Base-by-base conservation (phyloP, 2,797 vertebrate genomes). In the Sebastes taczanowskii region DNA sequence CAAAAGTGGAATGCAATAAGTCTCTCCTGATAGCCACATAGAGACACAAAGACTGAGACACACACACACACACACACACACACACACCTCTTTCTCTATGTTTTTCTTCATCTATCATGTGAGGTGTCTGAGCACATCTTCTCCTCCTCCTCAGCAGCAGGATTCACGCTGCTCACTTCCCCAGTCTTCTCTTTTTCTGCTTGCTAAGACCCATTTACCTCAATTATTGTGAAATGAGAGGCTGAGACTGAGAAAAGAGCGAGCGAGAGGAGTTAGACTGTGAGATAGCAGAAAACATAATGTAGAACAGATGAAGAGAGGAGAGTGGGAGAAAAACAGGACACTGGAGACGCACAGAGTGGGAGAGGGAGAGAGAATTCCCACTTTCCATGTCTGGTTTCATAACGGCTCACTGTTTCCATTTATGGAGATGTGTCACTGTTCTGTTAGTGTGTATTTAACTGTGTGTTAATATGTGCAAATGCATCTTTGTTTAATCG, bases 351-450 rank as follows among this genome's bases (percentile, higher is more conserved):
- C 78, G 35, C 5, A 18, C 38, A 60, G 56, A 35, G 38, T 18
- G 6, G 42, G 14, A 71, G 60, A 6, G 58, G 86, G n/a, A 53
- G 70, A 82, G 49, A 88, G 73, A 88, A 90, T 90, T 92, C 88
- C 89, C 88, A 86, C 82, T 91, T 84, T 89, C 66, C 55, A n/a
- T 83, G 88, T 90, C 83, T 90, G 82, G 59, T 91, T 94, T 92
- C 76, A 84, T 91, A 88, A 91, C 83, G 4, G 81, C 82, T 89
- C 78, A 56, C 72, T 82, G 80, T 86, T 93, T 90, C 90, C 91
- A 90, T 87, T 89, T 91, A 82, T 87, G 88, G 89, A 82, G 65
- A 80, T 68, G 71, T 88, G 85, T 88, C 86, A 83, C 82, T 71
- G 82, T 83, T 87, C 85, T 63, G 75, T 60, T 71, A 20, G 52